phyloP scores from a whole-genome alignment of 2,888 invertebrate species.

The Antitype chi region DNA sequence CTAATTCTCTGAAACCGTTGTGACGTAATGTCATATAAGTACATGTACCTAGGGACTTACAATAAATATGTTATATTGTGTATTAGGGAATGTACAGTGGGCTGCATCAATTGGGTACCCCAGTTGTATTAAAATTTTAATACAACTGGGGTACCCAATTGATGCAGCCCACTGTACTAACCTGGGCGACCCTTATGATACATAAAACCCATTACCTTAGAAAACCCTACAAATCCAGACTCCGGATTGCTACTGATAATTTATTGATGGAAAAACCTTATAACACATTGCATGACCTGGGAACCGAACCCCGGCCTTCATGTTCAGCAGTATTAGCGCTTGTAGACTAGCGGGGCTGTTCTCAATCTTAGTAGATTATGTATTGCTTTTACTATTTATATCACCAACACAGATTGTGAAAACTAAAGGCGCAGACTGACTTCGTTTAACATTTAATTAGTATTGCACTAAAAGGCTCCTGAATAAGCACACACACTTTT shows the following conservation, averaged over 20 bases:
- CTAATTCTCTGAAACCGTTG: constrained; percentile 5
- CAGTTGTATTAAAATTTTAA: no score
- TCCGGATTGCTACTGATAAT: neutral
- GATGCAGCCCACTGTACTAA: no score
- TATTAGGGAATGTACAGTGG: neutral
- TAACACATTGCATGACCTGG: neutral
- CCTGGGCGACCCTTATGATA: no score
- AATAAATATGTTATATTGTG: neutral
- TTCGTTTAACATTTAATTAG: constrained; percentile 6
- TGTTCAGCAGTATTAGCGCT: no score
- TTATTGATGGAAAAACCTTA: neutral
- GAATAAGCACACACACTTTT: constrained; percentile 26
- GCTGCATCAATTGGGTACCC: no score
- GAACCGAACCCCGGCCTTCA: neutral
- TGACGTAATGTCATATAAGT: neutral
- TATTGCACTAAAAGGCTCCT: constrained; percentile 24
- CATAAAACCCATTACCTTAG: no score
- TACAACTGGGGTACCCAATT: no score
- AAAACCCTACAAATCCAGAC: neutral
- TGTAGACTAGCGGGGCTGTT: neutral
- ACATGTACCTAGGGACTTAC: neutral
- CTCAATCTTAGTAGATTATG: neutral
- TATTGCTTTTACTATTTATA: neutral
- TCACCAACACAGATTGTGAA: neutral
- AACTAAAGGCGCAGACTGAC: neutral